Evolutionary conservation across 2,888 invertebrate species (phyloP), one percentile per base, ranked within the genome.

Genomic region (Silvanus unidentatus): DNA sequence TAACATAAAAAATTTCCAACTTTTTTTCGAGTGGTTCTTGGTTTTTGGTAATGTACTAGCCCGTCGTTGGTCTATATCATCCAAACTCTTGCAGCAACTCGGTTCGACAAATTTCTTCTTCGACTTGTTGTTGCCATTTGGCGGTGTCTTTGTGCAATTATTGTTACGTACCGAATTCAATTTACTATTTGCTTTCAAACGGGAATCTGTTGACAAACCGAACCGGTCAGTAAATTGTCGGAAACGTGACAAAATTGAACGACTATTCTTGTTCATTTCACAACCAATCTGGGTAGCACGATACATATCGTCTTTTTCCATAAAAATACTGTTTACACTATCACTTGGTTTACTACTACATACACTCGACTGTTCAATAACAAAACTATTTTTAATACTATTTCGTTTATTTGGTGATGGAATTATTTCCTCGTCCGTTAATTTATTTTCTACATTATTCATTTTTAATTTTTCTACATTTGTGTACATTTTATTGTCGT

Each of bases 221-320:
- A 77, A 62, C 13, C 76, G 69, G 57, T 78, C 78, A 2, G 78
- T 77, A 47, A 78, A 72, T 42, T 77, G 75, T 28, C 75, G 70
- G 44, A 78, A 65, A 13, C 77, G 70, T 10, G 76, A 70, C 29
- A 78, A 64, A 45, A 79, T 60, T 1, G 77, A 75, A 44, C 66
- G 60, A 41, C 68, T 71, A 54, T 58, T 61, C 43, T 59, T 63
- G 3, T 6, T 37, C n/a, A 54, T 16, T 39, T 73, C 72, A 54
- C 69, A 66, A 42, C 64, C 66, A n/a, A 50, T 50, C 37, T 44
- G 47, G 16, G 44, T 40, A 43, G 50, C 47, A 49, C 54, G 55
- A 40, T 39, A 45, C 37, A 45, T 45, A 44, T 56, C 57, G 37
- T 58, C 57, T 45, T 58, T 61, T 36, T 59, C 59, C 38, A 55